These are phyloP conservation scores for Drosophila paulistorum DNA, from an alignment of 1,140 invertebrate genomes.

Conservation along the genomic window DNA sequence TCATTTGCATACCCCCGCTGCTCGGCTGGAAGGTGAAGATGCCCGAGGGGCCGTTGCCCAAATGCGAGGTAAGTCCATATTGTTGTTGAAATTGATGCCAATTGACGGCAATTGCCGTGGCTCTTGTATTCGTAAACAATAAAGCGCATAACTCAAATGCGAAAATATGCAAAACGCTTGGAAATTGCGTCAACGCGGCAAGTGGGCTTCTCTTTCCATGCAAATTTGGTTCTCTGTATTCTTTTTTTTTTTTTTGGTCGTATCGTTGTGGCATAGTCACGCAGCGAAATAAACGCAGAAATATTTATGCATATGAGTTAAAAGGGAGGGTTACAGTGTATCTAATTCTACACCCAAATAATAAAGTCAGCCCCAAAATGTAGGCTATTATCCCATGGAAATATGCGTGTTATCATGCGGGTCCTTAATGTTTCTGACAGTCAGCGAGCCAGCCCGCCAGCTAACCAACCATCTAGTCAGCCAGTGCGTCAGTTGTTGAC, in stretches of 20 bases:
- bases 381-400: conserved; percentile 72
- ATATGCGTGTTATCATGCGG: conserved; percentile 72
- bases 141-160: conserved; percentile 48
- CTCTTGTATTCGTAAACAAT: conserved; percentile 71
- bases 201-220: conserved; percentile 49
- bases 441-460: conserved; percentile 36
- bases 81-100: conserved; percentile 56
- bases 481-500: conserved; percentile 45
- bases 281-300: conserved; percentile 25
- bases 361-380: conserved; percentile 56
- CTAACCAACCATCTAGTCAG: conserved; percentile 31
- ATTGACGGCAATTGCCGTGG: conserved; percentile 57
- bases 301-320: conserved; percentile 73
- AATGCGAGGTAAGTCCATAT: conserved; percentile 90
- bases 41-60: conserved; percentile 89
- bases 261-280: conserved; percentile 51
- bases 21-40: conserved; percentile 96
- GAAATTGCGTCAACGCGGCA: conserved; percentile 39
- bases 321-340: conserved; percentile 24
- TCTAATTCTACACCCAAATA: conserved; percentile 56
- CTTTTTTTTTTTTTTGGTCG: conserved; percentile 29
- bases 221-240: conserved; percentile 34
- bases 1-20: conserved; percentile 98
- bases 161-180: conserved; percentile 52
- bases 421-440: conserved; percentile 12